Evolutionary conservation across 1,140 invertebrate species (phyloP).

Genomic region (Aphelinus certus): DNA sequence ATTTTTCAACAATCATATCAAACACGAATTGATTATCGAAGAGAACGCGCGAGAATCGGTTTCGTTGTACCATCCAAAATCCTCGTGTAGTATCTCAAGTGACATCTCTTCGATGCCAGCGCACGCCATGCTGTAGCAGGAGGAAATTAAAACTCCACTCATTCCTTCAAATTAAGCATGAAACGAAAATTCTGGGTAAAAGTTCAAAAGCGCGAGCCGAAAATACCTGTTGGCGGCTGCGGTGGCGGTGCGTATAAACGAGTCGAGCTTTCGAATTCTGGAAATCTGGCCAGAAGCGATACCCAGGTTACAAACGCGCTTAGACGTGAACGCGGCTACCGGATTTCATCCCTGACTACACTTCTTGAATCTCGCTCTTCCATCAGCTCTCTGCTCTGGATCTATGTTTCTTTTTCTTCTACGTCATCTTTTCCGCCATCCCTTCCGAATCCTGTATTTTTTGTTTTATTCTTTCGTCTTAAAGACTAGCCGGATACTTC

Average conservation of each 20-base stretch:
- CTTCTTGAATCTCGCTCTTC: constrained; percentile 42
- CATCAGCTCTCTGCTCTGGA: constrained; percentile 18
- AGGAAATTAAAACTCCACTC: no score
- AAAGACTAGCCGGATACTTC: no score
- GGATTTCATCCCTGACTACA: constrained; percentile 64
- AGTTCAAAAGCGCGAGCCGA: constrained; percentile 6
- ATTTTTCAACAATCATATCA: no score
- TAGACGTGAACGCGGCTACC: constrained; percentile 61
- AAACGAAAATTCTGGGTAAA: constrained; percentile 6
- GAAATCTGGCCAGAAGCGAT: constrained; percentile 18
- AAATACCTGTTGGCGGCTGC: not conserved
- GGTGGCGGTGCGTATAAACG: not conserved
- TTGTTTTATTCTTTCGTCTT: constrained; percentile 13
- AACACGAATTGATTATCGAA: no score
- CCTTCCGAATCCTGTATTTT: constrained; percentile 1
- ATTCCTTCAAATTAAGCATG: no score
- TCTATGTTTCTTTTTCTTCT: constrained; percentile 15
- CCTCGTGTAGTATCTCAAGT: no score
- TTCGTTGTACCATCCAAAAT: no score
- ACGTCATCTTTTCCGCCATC: constrained; percentile 17
- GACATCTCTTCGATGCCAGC: no score
- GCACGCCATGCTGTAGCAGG: no score
- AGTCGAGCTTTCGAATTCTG: constrained; percentile 32
- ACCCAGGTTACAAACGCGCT: constrained; percentile 52
- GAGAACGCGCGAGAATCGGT: no score